Percentiles rank a stretch among this genome's conserved stretches.
phyloP scores from a whole-genome alignment of 2,888 invertebrate species.

The Drosophila paramelanica region DNA sequence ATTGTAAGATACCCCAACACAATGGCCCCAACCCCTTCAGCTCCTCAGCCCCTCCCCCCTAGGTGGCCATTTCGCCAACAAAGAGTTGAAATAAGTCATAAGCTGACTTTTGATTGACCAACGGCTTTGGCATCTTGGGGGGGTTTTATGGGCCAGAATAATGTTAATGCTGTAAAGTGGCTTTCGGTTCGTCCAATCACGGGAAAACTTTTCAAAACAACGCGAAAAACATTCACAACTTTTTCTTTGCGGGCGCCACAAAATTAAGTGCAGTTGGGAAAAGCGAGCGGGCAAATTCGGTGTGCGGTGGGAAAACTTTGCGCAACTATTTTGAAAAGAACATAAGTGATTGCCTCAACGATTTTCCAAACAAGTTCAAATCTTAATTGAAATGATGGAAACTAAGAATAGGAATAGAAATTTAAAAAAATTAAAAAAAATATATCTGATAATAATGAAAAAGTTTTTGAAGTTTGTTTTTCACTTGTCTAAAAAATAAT shows the following conservation, averaged over 20 bases:
- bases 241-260: not conserved
- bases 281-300: not conserved
- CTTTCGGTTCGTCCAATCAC: constrained; percentile 31
- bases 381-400: too few relatives aligned
- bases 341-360: not conserved
- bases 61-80: not conserved
- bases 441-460: too few relatives aligned
- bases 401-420: too few relatives aligned
- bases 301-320: not conserved
- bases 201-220: constrained; percentile 16
- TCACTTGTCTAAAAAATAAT: too few relatives aligned
- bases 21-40: not conserved
- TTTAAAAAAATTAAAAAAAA: too few relatives aligned
- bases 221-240: not conserved
- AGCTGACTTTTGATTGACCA: constrained; percentile 61
- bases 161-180: constrained; percentile 26
- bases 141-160: constrained; percentile 1
- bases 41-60: not conserved
- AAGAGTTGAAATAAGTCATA: constrained; percentile 30
- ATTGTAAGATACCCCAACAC: constrained; percentile 4
- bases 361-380: too few relatives aligned
- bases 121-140: constrained; percentile 19
- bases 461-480: too few relatives aligned
- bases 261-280: not conserved
- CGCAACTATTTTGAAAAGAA: not conserved